phyloP scores from a whole-genome alignment of 2,113 vertebrate species.

The Aleadryas rufinucha region DNA sequence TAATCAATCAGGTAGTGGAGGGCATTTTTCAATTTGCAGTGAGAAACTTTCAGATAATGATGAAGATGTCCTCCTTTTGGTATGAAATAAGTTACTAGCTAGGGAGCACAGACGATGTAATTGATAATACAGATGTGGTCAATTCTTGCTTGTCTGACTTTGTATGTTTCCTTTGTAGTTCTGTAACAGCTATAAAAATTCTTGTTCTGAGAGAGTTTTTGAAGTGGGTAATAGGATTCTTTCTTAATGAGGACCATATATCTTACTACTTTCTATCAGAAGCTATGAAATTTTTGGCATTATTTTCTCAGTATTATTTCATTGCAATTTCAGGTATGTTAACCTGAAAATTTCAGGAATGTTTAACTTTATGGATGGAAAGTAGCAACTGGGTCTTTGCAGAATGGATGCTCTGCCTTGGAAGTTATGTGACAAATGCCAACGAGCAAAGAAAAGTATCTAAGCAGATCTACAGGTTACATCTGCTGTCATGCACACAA shows the following conservation, averaged over 20 bases:
- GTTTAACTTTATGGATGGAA: not conserved
- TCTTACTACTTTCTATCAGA: not conserved
- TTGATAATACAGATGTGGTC: not conserved
- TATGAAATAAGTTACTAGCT: not conserved
- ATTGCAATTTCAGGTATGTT: not conserved
- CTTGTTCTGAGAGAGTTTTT: slow-evolving; percentile 24
- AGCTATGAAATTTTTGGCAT: not conserved
- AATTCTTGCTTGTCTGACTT: not conserved
- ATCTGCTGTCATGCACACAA: not conserved
- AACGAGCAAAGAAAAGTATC: not conserved
- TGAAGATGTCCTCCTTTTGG: not conserved
- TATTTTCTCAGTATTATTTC: not conserved
- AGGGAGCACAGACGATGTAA: not conserved
- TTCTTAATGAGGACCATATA: not conserved
- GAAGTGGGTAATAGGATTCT: slow-evolving; percentile 19
- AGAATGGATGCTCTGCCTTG: not conserved
- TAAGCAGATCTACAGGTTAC: not conserved
- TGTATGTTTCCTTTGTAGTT: not conserved
- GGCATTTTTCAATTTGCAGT: not conserved
- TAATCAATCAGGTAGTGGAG: not conserved
- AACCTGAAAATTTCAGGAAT: no score
- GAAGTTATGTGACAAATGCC: not conserved
- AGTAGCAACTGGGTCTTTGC: not conserved
- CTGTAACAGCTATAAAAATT: not conserved
- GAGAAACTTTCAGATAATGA: not conserved